These are phyloP conservation scores for Agrotis clavis DNA, from an alignment of 2,888 invertebrate genomes.

Conservation along the genomic window DNA sequence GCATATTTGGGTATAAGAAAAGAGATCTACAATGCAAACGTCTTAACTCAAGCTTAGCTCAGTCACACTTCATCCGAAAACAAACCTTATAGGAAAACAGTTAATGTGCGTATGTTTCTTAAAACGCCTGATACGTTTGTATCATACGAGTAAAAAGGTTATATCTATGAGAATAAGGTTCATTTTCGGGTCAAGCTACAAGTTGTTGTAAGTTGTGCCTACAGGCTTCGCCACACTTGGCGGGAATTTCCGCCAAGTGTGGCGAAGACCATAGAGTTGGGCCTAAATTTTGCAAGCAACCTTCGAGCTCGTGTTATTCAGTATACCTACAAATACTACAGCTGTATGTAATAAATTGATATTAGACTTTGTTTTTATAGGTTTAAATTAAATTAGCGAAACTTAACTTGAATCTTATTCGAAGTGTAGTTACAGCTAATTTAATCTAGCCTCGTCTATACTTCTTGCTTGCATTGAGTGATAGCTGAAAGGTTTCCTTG, in stretches of 20 bases:
- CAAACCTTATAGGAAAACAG: too few relatives aligned
- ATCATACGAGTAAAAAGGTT: too few relatives aligned
- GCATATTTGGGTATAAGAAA: conserved; percentile 2
- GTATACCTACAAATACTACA: background rate
- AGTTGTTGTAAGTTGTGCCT: too few relatives aligned
- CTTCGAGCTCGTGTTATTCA: background rate
- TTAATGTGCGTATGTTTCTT: too few relatives aligned
- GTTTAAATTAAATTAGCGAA: background rate
- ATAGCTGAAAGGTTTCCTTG: background rate
- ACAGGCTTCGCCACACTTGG: too few relatives aligned
- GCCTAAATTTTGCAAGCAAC: conserved; percentile 7
- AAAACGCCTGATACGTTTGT: too few relatives aligned
- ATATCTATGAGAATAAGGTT: too few relatives aligned
- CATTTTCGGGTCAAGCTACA: too few relatives aligned
- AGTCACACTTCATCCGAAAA: too few relatives aligned
- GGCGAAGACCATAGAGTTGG: too few relatives aligned
- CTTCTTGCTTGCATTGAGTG: background rate
- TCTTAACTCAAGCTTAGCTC: too few relatives aligned
- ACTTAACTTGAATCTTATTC: background rate
- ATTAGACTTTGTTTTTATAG: background rate
- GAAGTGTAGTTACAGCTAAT: background rate
- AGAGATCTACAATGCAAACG: background rate
- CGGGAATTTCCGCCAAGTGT: too few relatives aligned
- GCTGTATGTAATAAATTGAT: conserved; percentile 12
- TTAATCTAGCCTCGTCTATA: background rate